Percentiles rank a stretch among this genome's conserved stretches.
phyloP scores from a whole-genome alignment of 2,797 vertebrate genomes.

The Pantherophis vulpinus region DNA sequence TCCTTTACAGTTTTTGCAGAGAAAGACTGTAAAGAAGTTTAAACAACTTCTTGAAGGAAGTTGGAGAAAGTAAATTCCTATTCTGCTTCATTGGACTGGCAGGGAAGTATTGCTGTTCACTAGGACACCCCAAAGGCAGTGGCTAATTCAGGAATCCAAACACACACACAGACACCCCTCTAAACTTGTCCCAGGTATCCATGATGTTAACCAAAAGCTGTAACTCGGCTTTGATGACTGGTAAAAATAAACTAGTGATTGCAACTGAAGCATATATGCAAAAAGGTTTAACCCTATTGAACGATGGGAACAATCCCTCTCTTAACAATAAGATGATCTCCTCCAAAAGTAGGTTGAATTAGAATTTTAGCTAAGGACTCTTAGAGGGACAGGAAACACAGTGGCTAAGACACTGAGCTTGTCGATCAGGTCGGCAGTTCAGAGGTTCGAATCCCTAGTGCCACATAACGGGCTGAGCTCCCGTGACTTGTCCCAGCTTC shows the following conservation, averaged over 20 bases:
- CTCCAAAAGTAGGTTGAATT: background rate
- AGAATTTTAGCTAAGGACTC: background rate
- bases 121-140: background rate
- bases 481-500: too few relatives aligned
- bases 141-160: background rate
- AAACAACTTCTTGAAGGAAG: background rate
- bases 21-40: background rate
- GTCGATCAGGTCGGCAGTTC: too few relatives aligned
- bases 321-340: background rate
- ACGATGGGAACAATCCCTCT: background rate
- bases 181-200: background rate
- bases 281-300: background rate
- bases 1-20: background rate
- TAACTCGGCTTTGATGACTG: background rate
- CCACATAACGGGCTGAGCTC: fast-evolving
- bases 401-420: too few relatives aligned
- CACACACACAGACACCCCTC: background rate
- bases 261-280: fast-evolving
- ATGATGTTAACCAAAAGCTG: background rate
- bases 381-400: background rate
- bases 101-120: background rate
- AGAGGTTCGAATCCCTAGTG: too few relatives aligned
- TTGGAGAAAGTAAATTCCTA: background rate
- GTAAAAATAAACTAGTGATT: background rate
- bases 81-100: background rate